Evolutionary conservation across 2,797 vertebrate genomes (phyloP).

Genomic region (Bovichtus diacanthus): DNA sequence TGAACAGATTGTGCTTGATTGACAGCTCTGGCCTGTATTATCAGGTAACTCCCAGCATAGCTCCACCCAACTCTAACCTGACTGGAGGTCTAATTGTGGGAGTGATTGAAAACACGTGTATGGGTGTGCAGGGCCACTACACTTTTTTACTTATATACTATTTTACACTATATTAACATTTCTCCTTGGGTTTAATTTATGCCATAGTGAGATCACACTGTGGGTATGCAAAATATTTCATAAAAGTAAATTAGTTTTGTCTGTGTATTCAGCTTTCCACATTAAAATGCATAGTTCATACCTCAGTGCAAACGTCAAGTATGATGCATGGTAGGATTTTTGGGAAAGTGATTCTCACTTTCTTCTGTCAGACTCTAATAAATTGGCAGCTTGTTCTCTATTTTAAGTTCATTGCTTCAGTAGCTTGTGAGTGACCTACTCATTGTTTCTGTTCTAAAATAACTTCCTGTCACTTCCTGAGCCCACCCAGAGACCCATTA

Average conservation of each 20-base stretch:
- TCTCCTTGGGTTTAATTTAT: neutral
- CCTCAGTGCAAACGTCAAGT: neutral
- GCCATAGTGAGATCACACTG: neutral
- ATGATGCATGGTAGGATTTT: neutral
- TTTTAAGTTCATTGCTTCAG: conserved; percentile 45
- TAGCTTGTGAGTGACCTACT: conserved; percentile 30
- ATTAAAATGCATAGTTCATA: neutral
- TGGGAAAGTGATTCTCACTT: conserved; percentile 3
- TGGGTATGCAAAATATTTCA: neutral
- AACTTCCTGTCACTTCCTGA: conserved; percentile 66
- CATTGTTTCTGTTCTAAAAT: conserved; percentile 69
- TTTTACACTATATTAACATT: neutral
- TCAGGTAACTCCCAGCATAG: no score
- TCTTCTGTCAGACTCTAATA: conserved; percentile 9
- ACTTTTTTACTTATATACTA: neutral
- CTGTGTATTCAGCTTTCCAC: neutral
- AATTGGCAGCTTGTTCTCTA: conserved; percentile 35
- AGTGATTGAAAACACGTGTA: neutral
- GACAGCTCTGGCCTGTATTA: no score
- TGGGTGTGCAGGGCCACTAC: neutral
- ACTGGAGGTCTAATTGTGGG: neutral
- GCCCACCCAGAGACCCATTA: conserved; percentile 63
- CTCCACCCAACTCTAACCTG: neutral
- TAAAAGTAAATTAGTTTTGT: neutral
- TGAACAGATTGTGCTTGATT: neutral